These are phyloP conservation scores for Pangasius mekongensis DNA, from an alignment of 2,797 vertebrate genomes.

Conservation along the genomic window DNA sequence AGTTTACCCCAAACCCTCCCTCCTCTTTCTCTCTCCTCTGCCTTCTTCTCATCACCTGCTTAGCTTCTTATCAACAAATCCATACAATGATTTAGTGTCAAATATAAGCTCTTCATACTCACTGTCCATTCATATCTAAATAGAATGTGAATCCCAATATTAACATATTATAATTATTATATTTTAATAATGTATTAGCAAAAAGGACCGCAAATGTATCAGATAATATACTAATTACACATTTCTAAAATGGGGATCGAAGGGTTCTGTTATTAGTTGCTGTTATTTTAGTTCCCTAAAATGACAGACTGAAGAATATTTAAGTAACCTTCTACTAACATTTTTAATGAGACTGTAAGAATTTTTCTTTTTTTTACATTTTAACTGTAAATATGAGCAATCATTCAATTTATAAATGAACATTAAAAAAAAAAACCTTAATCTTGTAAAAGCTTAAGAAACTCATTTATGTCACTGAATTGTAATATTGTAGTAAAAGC, in stretches of 20 bases:
- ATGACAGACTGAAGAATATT: background rate
- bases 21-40: background rate
- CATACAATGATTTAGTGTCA: background rate
- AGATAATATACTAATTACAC: background rate
- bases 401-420: background rate
- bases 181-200: background rate
- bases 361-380: background rate
- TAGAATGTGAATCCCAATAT: background rate
- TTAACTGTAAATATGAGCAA: background rate
- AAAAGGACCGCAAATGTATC: background rate
- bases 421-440: background rate
- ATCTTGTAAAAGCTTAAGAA: background rate
- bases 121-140: background rate
- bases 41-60: slow-evolving; percentile 24
- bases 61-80: slow-evolving; percentile 34
- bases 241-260: background rate
- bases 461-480: background rate
- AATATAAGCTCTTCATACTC: background rate
- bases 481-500: background rate
- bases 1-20: slow-evolving; percentile 4
- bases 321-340: background rate
- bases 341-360: background rate
- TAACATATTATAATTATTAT: background rate
- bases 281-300: background rate
- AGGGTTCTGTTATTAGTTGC: background rate